Percentiles rank a stretch among this genome's conserved stretches.
Evolutionary conservation across 2,888 invertebrate species (phyloP).

Genomic region (Cataglyphis livida): DNA sequence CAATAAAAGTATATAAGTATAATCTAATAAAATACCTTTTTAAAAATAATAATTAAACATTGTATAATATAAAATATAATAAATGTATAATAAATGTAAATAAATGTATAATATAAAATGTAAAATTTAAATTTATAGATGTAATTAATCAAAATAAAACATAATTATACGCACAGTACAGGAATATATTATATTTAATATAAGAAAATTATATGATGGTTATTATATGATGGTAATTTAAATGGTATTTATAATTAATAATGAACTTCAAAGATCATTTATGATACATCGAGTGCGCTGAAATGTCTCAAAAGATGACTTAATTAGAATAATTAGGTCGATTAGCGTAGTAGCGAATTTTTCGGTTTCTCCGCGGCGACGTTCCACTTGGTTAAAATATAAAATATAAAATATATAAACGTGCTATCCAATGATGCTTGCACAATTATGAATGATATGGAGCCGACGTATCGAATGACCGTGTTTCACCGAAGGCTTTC

Average conservation of each 20-base stretch:
- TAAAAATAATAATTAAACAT: neutral
- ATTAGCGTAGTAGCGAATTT: neutral
- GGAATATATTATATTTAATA: neutral
- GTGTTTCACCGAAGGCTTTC: conserved; percentile 62
- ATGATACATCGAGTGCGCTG: neutral
- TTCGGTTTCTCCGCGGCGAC: neutral
- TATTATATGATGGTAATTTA: neutral
- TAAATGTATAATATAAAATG: neutral
- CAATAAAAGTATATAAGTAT: neutral
- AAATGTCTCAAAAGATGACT: neutral
- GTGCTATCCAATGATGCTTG: conserved; percentile 49
- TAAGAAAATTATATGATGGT: conserved; percentile 1
- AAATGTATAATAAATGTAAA: neutral
- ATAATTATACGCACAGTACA: neutral
- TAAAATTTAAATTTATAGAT: conserved; percentile 1
- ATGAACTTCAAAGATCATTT: neutral
- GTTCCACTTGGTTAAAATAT: neutral
- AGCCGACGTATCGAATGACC: conserved; percentile 63
- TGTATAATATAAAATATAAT: neutral
- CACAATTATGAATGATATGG: conserved; percentile 63
- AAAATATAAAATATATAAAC: too few species aligned
- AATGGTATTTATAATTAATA: neutral
- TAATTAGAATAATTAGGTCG: conserved; percentile 31
- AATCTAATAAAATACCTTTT: neutral
- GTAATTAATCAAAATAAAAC: neutral